These are phyloP conservation scores for Hydrotaea cyrtoneurina DNA, from an alignment of 2,888 invertebrate species.

Conservation along the genomic window DNA sequence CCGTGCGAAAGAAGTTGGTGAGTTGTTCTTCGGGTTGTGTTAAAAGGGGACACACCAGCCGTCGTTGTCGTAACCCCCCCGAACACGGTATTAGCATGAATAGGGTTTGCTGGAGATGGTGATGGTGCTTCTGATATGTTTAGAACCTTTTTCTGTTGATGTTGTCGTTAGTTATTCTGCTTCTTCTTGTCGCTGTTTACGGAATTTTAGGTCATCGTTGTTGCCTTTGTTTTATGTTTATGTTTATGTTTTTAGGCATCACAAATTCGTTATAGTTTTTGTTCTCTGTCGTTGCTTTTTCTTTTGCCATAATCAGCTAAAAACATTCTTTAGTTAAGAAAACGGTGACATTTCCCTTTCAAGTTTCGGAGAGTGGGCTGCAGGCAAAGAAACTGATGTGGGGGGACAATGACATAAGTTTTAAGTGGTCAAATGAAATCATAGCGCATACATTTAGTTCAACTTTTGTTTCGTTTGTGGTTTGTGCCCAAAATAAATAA, in stretches of 20 bases:
- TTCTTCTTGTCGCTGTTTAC: slow-evolving; percentile 1
- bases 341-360: slow-evolving; percentile 48
- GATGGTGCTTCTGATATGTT: neutral
- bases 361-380: slow-evolving; percentile 1
- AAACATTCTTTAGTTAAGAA: slow-evolving; percentile 30
- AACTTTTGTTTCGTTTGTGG: neutral
- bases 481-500: neutral
- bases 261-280: slow-evolving; percentile 11
- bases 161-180: neutral
- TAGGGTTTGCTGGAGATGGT: neutral
- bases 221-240: neutral
- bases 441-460: slow-evolving; percentile 19
- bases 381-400: neutral
- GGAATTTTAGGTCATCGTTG: slow-evolving; percentile 58
- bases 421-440: slow-evolving; percentile 12
- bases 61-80: neutral
- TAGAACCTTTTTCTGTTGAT: neutral
- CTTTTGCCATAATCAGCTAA: slow-evolving; percentile 31
- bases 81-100: neutral
- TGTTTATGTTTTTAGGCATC: slow-evolving; percentile 37
- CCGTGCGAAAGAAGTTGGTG: neutral
- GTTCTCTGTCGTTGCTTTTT: neutral
- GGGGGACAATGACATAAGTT: slow-evolving; percentile 40
- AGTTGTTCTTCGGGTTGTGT: neutral
- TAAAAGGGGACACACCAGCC: neutral